These are phyloP conservation scores for Stictocephala bisonia DNA, from an alignment of 2,888 invertebrate genomes.

Conservation along the genomic window DNA sequence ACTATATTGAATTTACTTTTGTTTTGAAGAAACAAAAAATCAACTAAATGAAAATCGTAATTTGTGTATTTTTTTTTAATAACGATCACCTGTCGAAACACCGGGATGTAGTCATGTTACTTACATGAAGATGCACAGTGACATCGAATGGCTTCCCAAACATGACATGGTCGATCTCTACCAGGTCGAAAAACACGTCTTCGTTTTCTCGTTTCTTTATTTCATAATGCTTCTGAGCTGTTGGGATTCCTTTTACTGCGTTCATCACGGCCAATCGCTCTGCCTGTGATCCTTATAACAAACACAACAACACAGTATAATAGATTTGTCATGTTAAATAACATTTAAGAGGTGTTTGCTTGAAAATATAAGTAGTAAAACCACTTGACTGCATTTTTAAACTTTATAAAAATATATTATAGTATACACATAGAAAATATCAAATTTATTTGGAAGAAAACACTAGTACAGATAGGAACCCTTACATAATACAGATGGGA, in stretches of 20 bases:
- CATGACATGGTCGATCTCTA: conserved; percentile 74
- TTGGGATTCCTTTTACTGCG: conserved; percentile 73
- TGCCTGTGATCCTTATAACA: conserved; percentile 70
- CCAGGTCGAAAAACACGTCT: conserved; percentile 74
- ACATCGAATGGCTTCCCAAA: conserved; percentile 76
- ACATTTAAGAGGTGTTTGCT: too few species aligned
- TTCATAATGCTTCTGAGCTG: conserved; percentile 72
- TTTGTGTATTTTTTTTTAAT: not conserved
- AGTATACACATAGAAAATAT: too few species aligned
- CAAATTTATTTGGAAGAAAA: too few species aligned
- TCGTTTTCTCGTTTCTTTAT: conserved; percentile 70
- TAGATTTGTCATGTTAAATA: too few species aligned
- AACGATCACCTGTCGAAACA: not conserved
- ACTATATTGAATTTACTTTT: too few species aligned
- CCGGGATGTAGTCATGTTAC: not conserved
- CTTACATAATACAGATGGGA: too few species aligned
- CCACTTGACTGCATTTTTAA: too few species aligned
- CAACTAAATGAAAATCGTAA: not conserved
- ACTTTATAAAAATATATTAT: too few species aligned
- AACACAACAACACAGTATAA: too few species aligned
- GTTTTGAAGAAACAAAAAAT: too few species aligned
- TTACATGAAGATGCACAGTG: conserved; percentile 73
- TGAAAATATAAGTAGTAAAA: too few species aligned
- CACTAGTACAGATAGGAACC: too few species aligned
- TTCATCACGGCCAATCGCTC: conserved; percentile 76